Conservation (phyloP, 92 coral and sea anemone genomes). For the Porites rus region DNA sequence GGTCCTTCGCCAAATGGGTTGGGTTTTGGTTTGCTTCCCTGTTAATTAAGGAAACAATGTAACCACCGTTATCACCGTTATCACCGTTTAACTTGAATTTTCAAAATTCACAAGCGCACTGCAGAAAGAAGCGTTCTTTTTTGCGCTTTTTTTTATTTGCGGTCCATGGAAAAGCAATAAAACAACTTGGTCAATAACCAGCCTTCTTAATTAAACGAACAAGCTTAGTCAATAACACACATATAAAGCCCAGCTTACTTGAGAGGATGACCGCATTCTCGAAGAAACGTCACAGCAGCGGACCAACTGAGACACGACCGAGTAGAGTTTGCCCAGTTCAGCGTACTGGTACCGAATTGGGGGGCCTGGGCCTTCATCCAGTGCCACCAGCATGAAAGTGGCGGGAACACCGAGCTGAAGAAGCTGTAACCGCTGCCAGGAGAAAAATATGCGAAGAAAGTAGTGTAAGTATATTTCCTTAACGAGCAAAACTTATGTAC, state of each 20-base stretch:
- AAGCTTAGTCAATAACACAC: too few relatives aligned
- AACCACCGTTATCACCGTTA: neutral
- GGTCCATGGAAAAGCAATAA: too few relatives aligned
- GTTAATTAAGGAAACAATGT: neutral
- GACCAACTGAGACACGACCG: slow-evolving; percentile 94
- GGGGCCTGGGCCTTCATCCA: slow-evolving; percentile 99
- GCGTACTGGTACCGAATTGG: slow-evolving; percentile 97
- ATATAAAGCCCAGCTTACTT: slow-evolving; percentile 1
- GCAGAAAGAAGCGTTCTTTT: too few relatives aligned
- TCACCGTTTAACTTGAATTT: neutral
- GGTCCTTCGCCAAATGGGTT: slow-evolving; percentile 87
- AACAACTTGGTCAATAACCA: too few relatives aligned
- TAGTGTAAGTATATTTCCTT: neutral
- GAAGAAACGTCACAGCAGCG: slow-evolving; percentile 93
- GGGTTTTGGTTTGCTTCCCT: slow-evolving; percentile 72
- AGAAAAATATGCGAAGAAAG: neutral
- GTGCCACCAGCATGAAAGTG: slow-evolving; percentile 91
- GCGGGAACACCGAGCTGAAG: slow-evolving; percentile 91
- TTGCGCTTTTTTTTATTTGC: too few relatives aligned
- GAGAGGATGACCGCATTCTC: slow-evolving; percentile 84
- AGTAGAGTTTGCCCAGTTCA: slow-evolving; percentile 96
- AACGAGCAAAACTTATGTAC: too few relatives aligned
- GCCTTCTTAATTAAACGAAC: too few relatives aligned
- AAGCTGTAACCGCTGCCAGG: slow-evolving; percentile 82
- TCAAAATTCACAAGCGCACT: neutral